These are phyloP conservation scores for Heliconius hortense DNA, from an alignment of 2,888 invertebrate species.

Conservation along the genomic window DNA sequence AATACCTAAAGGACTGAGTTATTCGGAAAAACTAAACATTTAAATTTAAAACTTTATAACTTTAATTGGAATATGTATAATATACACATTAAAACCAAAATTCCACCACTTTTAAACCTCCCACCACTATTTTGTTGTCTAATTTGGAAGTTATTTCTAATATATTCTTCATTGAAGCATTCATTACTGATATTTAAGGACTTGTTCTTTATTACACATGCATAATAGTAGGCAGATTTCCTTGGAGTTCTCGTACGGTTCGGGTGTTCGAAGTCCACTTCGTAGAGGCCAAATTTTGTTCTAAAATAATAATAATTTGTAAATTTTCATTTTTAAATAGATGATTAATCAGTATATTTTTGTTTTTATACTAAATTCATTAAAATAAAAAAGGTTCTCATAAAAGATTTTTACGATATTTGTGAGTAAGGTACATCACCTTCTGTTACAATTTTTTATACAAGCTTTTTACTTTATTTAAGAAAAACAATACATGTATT, in stretches of 20 bases:
- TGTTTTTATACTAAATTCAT: not conserved
- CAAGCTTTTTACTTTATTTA: not conserved
- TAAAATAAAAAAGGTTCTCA: not conserved
- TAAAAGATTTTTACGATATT: not conserved
- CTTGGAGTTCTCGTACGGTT: slow-evolving; percentile 51
- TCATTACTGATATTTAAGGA: slow-evolving; percentile 30
- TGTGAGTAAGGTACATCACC: not conserved
- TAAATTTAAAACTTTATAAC: too few species aligned
- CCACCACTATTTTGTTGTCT: slow-evolving; percentile 9
- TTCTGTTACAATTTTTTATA: not conserved
- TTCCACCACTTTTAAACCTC: not conserved
- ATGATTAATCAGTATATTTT: not conserved
- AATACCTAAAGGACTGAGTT: too few species aligned
- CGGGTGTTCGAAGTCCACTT: slow-evolving; percentile 41
- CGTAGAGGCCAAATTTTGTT: slow-evolving; percentile 38
- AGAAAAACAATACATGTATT: not conserved
- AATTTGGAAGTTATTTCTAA: not conserved
- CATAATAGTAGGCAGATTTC: slow-evolving; percentile 52
- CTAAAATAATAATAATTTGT: slow-evolving; percentile 55
- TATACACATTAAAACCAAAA: not conserved
- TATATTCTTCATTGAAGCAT: slow-evolving; percentile 21
- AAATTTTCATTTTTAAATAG: slow-evolving; percentile 50
- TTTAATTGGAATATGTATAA: not conserved
- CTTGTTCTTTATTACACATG: slow-evolving; percentile 43
- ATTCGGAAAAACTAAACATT: too few species aligned